A percentile compares a stretch with the other conserved stretches of the same genome.
phyloP scores from a whole-genome alignment of 2,888 invertebrate genomes.

The Meiosimyza decipiens region DNA sequence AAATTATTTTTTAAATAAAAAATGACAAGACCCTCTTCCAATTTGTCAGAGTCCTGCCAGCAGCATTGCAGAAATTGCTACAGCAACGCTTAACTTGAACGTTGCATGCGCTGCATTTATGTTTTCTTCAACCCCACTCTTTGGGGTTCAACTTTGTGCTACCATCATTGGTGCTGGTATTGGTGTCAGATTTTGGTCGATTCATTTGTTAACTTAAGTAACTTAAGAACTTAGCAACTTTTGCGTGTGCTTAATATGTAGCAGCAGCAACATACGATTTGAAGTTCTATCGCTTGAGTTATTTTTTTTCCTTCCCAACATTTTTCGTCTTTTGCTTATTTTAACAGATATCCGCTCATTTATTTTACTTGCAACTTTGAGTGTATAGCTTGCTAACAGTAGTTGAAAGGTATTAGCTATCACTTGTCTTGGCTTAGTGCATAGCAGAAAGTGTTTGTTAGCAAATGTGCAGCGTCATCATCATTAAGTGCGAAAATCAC shows the following conservation, averaged over 20 bases:
- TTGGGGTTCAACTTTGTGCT: background rate
- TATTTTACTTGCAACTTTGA: constrained; percentile 23
- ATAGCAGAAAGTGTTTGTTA: background rate
- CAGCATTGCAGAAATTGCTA: constrained; percentile 16
- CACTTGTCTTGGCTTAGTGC: constrained; percentile 9
- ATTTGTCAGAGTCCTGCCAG: constrained; percentile 62
- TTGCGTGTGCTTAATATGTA: constrained; percentile 39
- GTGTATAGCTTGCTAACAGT: background rate
- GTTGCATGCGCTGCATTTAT: background rate
- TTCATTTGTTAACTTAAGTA: constrained; percentile 63
- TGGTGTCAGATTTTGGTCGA: constrained; percentile 39
- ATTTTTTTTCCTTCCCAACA: background rate
- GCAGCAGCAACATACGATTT: background rate
- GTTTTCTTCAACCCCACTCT: constrained; percentile 2
- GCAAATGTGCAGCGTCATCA: background rate
- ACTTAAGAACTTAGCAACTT: constrained; percentile 64
- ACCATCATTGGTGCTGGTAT: background rate
- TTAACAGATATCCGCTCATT: constrained; percentile 24
- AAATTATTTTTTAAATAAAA: constrained; percentile 2
- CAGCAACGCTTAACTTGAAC: background rate
- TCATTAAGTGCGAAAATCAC: constrained; percentile 2
- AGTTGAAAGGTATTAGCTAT: constrained; percentile 16
- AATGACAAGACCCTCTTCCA: constrained; percentile 41
- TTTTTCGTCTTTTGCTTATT: constrained; percentile 2
- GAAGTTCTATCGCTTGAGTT: background rate